A percentile compares a stretch with the other conserved stretches of the same genome.
Conservation (phyloP, 2,113 vertebrate genomes). For the Varanus komodoensis region DNA sequence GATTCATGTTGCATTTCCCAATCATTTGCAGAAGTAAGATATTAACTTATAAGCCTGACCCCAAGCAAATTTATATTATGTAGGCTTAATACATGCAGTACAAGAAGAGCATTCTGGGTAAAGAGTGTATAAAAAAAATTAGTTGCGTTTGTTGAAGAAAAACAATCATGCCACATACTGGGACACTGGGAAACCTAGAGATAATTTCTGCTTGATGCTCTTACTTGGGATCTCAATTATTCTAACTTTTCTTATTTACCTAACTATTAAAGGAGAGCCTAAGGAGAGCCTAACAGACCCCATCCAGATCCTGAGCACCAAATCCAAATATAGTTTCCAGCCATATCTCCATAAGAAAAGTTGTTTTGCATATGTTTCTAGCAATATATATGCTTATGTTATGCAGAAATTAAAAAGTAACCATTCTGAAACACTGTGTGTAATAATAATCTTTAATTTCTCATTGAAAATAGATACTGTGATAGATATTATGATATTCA, state of each 20-base stretch:
- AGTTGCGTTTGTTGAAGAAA: not conserved
- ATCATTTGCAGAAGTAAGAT: not conserved
- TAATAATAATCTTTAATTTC: not conserved
- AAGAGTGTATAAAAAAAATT: not conserved
- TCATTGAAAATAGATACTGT: not conserved
- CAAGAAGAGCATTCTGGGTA: not conserved
- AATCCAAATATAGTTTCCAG: not conserved
- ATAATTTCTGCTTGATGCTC: not conserved
- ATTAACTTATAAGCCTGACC: not conserved
- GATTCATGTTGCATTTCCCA: not conserved
- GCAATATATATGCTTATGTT: too few species aligned
- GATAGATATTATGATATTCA: not conserved
- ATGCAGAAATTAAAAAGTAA: too few species aligned
- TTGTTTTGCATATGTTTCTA: too few species aligned
- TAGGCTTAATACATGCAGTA: not conserved
- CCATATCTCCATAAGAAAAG: not conserved
- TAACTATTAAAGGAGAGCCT: too few species aligned
- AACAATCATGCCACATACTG: not conserved
- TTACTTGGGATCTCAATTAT: not conserved
- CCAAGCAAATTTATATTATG: not conserved
- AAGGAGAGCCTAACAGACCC: not conserved
- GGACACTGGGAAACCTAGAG: not conserved
- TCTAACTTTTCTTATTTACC: not conserved
- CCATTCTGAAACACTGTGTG: not conserved
- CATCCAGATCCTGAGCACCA: not conserved